Evolutionary conservation across 1,140 invertebrate species (phyloP), one percentile per base, ranked within the genome.

Genomic region (Drosophila watanabei): DNA sequence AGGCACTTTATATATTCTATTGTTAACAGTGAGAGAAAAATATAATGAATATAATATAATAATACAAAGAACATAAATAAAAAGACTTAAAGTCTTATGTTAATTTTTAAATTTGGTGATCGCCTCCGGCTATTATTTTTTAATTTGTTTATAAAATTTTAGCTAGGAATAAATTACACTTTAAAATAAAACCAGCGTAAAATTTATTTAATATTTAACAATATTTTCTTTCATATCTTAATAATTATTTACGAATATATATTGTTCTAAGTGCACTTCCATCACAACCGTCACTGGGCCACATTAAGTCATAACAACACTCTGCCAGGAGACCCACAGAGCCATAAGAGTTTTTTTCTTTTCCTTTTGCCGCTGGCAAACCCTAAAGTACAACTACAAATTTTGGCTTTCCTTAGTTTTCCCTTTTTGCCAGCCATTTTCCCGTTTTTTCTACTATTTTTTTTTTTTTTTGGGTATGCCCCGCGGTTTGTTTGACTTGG

Each of bases 251-350:
- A 35, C 7, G 0, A 18, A 13, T 20, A 20, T 2, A 54, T 14
- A 11, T 14, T 64, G 16, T 83, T 70, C 32, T 18, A 11, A 41
- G 54, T 76, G 78, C 79, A 76, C 66, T 75, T 85, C 69, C 72
- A 75, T 72, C 75, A 80, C 75, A 83, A 64, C 61, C 75, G 75
- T 86, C 82, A 83, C 80, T 83, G 80, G 75, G 72, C 84, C 71
- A 77, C 84, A 87, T 87, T 87, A 87, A 88, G 84, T 87, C 84
- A 87, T 87, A 87, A 88, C 76, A 87, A 83, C 83, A 83, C 77
- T 73, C 79, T 49, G 63, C 18, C 57, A 49, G 60, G 51, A 57
- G 68, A 39, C 56, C 37, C 59, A 61, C 64, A 61, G 18, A 18
- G 10, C 30, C 32, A 18, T 16, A 39, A 7, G 10, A 28, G n/a